Base-by-base conservation (phyloP, 2,888 invertebrate species). In the Salticus scenicus region DNA sequence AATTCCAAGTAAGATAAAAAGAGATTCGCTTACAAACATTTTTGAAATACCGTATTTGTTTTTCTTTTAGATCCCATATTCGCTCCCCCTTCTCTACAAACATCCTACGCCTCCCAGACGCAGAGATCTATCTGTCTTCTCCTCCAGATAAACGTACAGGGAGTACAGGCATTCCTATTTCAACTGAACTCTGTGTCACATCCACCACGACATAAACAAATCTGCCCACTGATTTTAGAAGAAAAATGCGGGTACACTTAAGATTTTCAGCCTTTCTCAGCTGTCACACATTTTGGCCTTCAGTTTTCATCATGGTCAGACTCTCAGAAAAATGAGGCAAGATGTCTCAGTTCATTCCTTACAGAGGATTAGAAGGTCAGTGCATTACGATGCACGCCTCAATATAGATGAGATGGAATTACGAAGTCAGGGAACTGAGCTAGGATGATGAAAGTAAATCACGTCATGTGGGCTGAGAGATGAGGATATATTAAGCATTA, bases 171-270 rank as follows among this genome's bases (percentile, higher is more conserved):
- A 7, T 10, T 37, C 37, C 37, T 37, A 4, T 37, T 37, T 37
- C 37, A 37, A 37, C 37, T 4, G 37, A 37, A 37, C 2, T 17
- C 47, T 17, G 47, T 57, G 57, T 57, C 24, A 57, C 4, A 57
- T 57, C 57, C 57, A 17, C 20, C 57, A 5, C 57, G 57, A 57
- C 57, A 57, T 57, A 57, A 57, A 57, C 57, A 57, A 57, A 57
- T 24, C 57, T 24, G 24, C 57, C 57, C 57, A 57, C 57, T 4
- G 57, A 57, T 57, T 10, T 57, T 57, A n/a, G 57, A 24, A 57
- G 17, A 57, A 14, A 57, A 57, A 57, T 57, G 57, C 57, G 57
- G 57, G 57, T 57, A 57, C 24, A 57, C 57, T 47, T 47, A 12
- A 10, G 2, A n/a, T 47, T 47, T 1, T 7, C 7, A 47, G n/a